phyloP scores from a whole-genome alignment of 2,797 vertebrate genomes.

The Lagodon rhomboides region DNA sequence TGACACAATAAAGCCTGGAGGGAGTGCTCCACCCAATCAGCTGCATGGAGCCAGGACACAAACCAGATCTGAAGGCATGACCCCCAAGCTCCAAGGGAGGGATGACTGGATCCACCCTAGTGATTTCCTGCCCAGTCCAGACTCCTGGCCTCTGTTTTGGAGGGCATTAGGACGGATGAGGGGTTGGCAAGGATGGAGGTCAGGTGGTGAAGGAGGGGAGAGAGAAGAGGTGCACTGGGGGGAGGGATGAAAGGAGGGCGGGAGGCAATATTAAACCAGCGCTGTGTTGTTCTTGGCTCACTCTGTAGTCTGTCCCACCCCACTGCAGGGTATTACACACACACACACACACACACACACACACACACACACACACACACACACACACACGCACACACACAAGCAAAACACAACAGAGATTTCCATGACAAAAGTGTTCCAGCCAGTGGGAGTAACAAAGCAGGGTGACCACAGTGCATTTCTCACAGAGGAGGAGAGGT shows the following conservation, averaged over 20 bases:
- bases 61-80: constrained; percentile 39
- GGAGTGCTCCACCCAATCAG: constrained; percentile 59
- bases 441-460: constrained; percentile 65
- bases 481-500: constrained; percentile 52
- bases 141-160: constrained; percentile 16
- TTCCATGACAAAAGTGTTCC: constrained; percentile 76
- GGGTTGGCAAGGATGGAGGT: constrained; percentile 17
- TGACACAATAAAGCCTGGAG: constrained; percentile 51
- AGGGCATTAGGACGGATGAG: constrained; percentile 6
- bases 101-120: constrained; percentile 41
- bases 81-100: constrained; percentile 13
- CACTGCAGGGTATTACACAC: constrained; percentile 50
- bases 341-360: constrained; percentile 32
- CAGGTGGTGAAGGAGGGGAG: constrained; percentile 14
- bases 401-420: constrained; percentile 65
- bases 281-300: constrained; percentile 63
- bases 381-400: constrained; percentile 17
- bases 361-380: constrained; percentile 24
- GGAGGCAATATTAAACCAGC: constrained; percentile 30
- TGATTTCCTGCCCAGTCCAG: constrained; percentile 50
- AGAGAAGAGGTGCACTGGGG: constrained; percentile 27
- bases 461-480: constrained; percentile 36
- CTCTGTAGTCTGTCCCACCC: constrained; percentile 52
- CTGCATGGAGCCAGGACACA: constrained; percentile 36
- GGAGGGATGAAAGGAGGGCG: constrained; percentile 39